A percentile compares a stretch with the other conserved stretches of the same genome.
phyloP scores from a whole-genome alignment of 2,113 vertebrate genomes.

The Rafetus swinhoei region DNA sequence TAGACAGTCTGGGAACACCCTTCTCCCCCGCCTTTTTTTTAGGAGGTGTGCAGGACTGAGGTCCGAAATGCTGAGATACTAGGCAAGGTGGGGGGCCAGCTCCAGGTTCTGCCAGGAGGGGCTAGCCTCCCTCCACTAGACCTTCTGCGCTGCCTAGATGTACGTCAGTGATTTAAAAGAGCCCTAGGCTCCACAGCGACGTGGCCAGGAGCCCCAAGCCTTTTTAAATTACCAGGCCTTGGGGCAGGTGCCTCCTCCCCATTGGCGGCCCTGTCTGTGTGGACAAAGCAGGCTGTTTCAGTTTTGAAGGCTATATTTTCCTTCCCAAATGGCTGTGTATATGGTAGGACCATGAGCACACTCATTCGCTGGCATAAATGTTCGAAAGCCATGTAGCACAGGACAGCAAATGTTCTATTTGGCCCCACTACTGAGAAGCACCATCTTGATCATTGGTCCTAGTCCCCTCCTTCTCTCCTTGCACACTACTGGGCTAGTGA shows the following conservation, averaged over 20 bases:
- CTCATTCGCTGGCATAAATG: not conserved
- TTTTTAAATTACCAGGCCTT: too few relatives aligned
- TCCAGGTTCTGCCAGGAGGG: too few relatives aligned
- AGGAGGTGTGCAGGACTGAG: too few relatives aligned
- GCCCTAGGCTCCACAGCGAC: too few relatives aligned
- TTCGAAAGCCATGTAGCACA: not conserved
- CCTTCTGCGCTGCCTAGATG: too few relatives aligned
- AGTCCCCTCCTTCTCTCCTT: not conserved
- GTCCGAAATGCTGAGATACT: too few relatives aligned
- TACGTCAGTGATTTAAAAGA: too few relatives aligned
- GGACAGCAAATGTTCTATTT: not conserved
- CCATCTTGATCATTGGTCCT: not conserved
- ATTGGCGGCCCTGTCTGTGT: not conserved
- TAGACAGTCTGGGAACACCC: not conserved
- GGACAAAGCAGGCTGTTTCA: not conserved
- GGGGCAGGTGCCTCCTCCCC: too few relatives aligned
- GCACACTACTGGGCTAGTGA: not conserved
- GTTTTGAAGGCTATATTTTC: not conserved
- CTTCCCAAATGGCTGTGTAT: not conserved
- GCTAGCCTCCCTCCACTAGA: too few relatives aligned
- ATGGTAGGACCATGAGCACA: not conserved
- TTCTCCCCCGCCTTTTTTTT: fast-evolving
- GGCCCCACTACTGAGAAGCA: not conserved
- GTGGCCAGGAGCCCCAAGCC: too few relatives aligned
- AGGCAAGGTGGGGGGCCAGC: too few relatives aligned